Conservation (phyloP, 2,797 vertebrate species). For the Aulostomus chinensis region DNA sequence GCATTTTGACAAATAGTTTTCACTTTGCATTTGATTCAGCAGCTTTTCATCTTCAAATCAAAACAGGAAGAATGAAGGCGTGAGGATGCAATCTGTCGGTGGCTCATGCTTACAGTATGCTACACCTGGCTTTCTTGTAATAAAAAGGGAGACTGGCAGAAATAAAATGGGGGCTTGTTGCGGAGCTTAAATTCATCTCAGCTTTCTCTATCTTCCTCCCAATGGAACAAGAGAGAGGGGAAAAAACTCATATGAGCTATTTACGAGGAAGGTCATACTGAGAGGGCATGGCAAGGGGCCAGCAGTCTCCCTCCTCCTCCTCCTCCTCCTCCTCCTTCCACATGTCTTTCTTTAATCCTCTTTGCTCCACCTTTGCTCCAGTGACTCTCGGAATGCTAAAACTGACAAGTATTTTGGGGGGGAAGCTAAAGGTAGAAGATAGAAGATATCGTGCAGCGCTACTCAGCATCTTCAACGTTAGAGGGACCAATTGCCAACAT, state of each 20-base stretch:
- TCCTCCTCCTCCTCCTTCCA: conserved; percentile 26
- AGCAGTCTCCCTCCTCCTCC: conserved; percentile 66
- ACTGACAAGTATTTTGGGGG: conserved; percentile 19
- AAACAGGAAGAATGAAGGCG: not conserved
- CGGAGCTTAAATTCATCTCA: conserved; percentile 43
- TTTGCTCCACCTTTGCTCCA: conserved; percentile 10
- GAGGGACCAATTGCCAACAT: too few relatives aligned
- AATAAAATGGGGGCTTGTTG: conserved; percentile 45
- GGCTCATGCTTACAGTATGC: conserved; percentile 28
- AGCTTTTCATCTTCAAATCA: conserved; percentile 8
- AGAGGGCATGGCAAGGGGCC: conserved; percentile 83
- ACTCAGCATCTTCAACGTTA: not conserved
- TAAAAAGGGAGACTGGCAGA: conserved; percentile 37
- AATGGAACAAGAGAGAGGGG: conserved; percentile 25
- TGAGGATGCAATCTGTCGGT: not conserved
- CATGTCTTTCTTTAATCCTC: conserved; percentile 32
- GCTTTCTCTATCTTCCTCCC: conserved; percentile 56
- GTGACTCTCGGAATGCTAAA: conserved; percentile 17
- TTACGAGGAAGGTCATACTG: conserved; percentile 85
- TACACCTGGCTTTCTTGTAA: conserved; percentile 41
- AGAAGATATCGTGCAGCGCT: not conserved
- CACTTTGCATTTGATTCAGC: not conserved
- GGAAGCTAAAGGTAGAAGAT: too few relatives aligned
- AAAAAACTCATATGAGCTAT: conserved; percentile 73
- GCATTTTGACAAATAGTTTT: not conserved